Evolutionary conservation across 2,113 vertebrate species (phyloP).

Genomic region (Tretioscincus oriximinensis): DNA sequence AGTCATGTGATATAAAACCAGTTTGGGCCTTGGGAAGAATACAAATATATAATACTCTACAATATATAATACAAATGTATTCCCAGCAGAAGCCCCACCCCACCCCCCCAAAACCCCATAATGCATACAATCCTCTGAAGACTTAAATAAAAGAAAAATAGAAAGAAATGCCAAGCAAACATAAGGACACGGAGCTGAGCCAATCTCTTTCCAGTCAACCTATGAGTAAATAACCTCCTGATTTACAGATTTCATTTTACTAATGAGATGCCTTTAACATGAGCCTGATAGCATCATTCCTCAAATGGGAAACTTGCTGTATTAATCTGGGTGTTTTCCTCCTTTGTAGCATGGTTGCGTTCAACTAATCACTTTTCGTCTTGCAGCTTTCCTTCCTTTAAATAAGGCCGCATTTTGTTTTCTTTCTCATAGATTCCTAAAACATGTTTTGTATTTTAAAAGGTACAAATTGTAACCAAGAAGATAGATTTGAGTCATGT

Average conservation of each 20-base stretch:
- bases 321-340: conserved; percentile 59
- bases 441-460: conserved; percentile 41
- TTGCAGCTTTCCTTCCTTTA: conserved; percentile 59
- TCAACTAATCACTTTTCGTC: conserved; percentile 64
- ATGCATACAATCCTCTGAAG: conserved; percentile 16
- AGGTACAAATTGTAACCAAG: conserved; percentile 93
- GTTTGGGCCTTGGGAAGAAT: neutral
- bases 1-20: neutral
- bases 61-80: neutral
- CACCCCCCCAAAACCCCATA: neutral
- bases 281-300: conserved; percentile 33
- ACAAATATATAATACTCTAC: too few relatives aligned
- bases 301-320: conserved; percentile 52
- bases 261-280: conserved; percentile 54
- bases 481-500: conserved; percentile 93
- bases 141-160: conserved; percentile 13
- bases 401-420: conserved; percentile 35
- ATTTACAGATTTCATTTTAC: conserved; percentile 43
- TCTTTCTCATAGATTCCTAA: conserved; percentile 7
- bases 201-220: conserved; percentile 16
- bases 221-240: conserved; percentile 47
- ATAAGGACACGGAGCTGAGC: conserved; percentile 29
- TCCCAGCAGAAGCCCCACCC: neutral
- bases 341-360: conserved; percentile 49
- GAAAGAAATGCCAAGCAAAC: neutral